These are phyloP conservation scores for Brenthis daphne DNA, from an alignment of 2,888 invertebrate genomes.

Conservation along the genomic window DNA sequence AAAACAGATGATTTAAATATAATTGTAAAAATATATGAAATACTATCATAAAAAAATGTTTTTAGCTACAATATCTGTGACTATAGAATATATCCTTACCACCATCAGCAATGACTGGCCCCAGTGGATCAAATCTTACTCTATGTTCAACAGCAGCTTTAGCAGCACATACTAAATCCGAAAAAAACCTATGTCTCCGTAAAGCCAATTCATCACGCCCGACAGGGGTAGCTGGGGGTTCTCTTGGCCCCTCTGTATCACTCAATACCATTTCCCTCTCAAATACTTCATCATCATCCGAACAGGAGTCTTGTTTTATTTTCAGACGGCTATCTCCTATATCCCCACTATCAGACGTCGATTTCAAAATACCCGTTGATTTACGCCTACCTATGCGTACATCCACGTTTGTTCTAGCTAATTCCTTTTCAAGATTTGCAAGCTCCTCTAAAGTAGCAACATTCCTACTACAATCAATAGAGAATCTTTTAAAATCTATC, in stretches of 20 bases:
- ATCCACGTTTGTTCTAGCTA: slow-evolving; percentile 71
- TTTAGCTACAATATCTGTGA: no score
- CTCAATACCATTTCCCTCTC: slow-evolving; percentile 68
- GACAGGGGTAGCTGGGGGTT: slow-evolving; percentile 89
- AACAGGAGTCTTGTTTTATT: slow-evolving; percentile 52
- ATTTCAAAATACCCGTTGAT: slow-evolving; percentile 75
- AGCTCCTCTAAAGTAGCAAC: slow-evolving; percentile 70
- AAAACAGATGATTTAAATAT: no score
- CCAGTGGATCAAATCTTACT: slow-evolving; percentile 88
- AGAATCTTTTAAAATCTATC: slow-evolving; percentile 71
- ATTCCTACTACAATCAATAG: slow-evolving; percentile 70
- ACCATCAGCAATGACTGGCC: slow-evolving; percentile 84
- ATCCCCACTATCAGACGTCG: slow-evolving; percentile 67
- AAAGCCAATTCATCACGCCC: slow-evolving; percentile 90
- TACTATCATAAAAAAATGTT: no score
- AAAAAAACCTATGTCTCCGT: slow-evolving; percentile 89
- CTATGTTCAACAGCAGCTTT: slow-evolving; percentile 88
- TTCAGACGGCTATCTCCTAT: slow-evolving; percentile 54
- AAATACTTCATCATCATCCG: slow-evolving; percentile 85
- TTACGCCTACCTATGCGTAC: slow-evolving; percentile 67
- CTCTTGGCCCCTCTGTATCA: slow-evolving; percentile 79
- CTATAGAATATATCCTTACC: slow-evolving; percentile 62
- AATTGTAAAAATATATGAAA: no score
- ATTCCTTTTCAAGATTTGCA: slow-evolving; percentile 64
- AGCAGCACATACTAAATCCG: slow-evolving; percentile 88